Evolutionary conservation across 2,888 invertebrate genomes (phyloP).

Genomic region (Cheilosia variabilis): DNA sequence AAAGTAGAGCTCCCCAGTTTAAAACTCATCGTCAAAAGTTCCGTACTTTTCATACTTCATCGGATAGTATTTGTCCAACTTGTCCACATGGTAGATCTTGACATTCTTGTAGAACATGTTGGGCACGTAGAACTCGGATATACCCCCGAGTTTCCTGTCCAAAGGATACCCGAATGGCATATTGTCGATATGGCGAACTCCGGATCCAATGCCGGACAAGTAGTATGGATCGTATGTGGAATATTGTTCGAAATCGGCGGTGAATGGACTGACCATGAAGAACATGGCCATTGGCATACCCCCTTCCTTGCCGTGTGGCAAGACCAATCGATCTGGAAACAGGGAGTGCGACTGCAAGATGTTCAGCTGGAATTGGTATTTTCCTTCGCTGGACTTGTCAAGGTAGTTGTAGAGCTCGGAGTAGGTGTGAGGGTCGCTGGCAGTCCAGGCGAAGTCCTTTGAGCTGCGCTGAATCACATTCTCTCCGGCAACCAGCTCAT

Average conservation of each 20-base stretch:
- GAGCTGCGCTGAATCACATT: conserved; percentile 89
- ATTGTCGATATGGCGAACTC: conserved; percentile 85
- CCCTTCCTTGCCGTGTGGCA: conserved; percentile 88
- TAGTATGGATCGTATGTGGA: conserved; percentile 84
- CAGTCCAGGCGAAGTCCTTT: conserved; percentile 87
- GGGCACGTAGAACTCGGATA: conserved; percentile 86
- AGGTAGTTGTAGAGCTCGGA: conserved; percentile 81
- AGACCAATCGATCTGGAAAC: conserved; percentile 88
- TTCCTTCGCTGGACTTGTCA: conserved; percentile 85
- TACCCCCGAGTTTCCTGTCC: conserved; percentile 87
- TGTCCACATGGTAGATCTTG: conserved; percentile 87
- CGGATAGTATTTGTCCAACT: conserved; percentile 80
- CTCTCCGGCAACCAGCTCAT: conserved; percentile 86
- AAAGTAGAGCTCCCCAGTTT: neutral
- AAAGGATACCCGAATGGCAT: conserved; percentile 90
- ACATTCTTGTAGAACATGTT: conserved; percentile 89
- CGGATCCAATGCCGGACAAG: conserved; percentile 85
- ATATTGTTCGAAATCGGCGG: conserved; percentile 84
- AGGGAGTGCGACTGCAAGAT: conserved; percentile 86
- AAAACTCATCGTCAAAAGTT: conserved; percentile 79
- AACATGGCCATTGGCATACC: conserved; percentile 88
- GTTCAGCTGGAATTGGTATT: conserved; percentile 85
- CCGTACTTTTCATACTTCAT: conserved; percentile 78
- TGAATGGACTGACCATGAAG: conserved; percentile 86
- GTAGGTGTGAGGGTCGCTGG: conserved; percentile 85